phyloP scores from a whole-genome alignment of 2,888 invertebrate species.

The Archips xylosteana region DNA sequence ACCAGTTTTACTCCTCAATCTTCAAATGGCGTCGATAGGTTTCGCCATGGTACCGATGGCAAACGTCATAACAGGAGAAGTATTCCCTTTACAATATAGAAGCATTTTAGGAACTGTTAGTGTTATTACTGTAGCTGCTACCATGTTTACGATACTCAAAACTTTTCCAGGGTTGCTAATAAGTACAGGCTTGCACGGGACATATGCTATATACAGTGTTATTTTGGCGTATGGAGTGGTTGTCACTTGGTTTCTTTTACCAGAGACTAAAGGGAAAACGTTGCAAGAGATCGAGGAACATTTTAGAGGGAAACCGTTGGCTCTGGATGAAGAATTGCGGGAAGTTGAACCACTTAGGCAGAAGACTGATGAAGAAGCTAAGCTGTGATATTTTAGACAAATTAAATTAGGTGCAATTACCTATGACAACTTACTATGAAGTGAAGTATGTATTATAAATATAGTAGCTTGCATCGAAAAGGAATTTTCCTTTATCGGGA shows the following conservation, averaged over 20 bases:
- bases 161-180: slow-evolving; percentile 75
- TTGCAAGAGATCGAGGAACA: slow-evolving; percentile 82
- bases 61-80: slow-evolving; percentile 86
- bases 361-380: neutral
- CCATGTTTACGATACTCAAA: slow-evolving; percentile 84
- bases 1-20: slow-evolving; percentile 65
- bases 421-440: neutral
- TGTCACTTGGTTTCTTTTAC: slow-evolving; percentile 76
- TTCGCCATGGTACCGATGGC: slow-evolving; percentile 83
- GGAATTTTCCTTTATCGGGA: too few relatives aligned
- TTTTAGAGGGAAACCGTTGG: slow-evolving; percentile 49
- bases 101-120: slow-evolving; percentile 83
- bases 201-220: slow-evolving; percentile 79
- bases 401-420: neutral
- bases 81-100: slow-evolving; percentile 81
- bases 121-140: slow-evolving; percentile 78
- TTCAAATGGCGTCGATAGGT: slow-evolving; percentile 74
- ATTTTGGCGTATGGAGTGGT: slow-evolving; percentile 75
- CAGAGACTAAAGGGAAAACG: slow-evolving; percentile 85
- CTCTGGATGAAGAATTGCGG: neutral
- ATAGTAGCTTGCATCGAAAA: too few relatives aligned
- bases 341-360: neutral
- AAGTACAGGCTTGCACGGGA: slow-evolving; percentile 69
- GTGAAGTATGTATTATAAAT: too few relatives aligned
- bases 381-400: neutral